Percentiles rank a stretch among this genome's conserved stretches.
Evolutionary conservation across 2,113 vertebrate genomes (phyloP).

Genomic region (Pollimyrus isidori): DNA sequence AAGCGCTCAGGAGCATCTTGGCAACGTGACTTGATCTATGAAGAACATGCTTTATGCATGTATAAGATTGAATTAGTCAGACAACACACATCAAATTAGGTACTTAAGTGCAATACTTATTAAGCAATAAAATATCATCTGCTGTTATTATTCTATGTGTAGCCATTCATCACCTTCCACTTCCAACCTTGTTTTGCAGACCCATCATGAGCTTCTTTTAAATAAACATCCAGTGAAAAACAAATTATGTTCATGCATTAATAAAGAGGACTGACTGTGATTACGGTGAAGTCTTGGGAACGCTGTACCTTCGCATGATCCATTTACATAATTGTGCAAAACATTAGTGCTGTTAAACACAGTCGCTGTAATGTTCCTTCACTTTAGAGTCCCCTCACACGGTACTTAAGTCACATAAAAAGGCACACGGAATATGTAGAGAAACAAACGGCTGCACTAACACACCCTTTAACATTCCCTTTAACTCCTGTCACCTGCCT

Average conservation of each 20-base stretch:
- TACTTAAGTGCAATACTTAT: slow-evolving; percentile 67
- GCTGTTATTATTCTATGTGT: slow-evolving; percentile 58
- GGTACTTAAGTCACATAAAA: slow-evolving; percentile 14
- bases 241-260: slow-evolving; percentile 58
- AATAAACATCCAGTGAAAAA: slow-evolving; percentile 60
- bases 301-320: slow-evolving; percentile 10
- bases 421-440: not conserved
- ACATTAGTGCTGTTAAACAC: slow-evolving; percentile 9
- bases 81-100: slow-evolving; percentile 63
- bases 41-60: slow-evolving; percentile 42
- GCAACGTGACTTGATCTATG: slow-evolving; percentile 19
- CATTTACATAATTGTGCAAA: slow-evolving; percentile 7
- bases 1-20: slow-evolving; percentile 25
- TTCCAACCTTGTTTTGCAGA: slow-evolving; percentile 57
- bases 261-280: slow-evolving; percentile 63
- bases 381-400: not conserved
- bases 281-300: slow-evolving; percentile 64
- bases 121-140: slow-evolving; percentile 58
- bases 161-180: slow-evolving; percentile 68
- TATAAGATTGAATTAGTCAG: slow-evolving; percentile 59
- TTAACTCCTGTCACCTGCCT: not conserved
- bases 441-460: not conserved
- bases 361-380: not conserved
- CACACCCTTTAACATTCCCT: not conserved
- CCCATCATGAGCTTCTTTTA: slow-evolving; percentile 60